A percentile compares a stretch with the other conserved stretches of the same genome.
phyloP scores from a whole-genome alignment of 2,113 vertebrate genomes.

The Garra rufa region DNA sequence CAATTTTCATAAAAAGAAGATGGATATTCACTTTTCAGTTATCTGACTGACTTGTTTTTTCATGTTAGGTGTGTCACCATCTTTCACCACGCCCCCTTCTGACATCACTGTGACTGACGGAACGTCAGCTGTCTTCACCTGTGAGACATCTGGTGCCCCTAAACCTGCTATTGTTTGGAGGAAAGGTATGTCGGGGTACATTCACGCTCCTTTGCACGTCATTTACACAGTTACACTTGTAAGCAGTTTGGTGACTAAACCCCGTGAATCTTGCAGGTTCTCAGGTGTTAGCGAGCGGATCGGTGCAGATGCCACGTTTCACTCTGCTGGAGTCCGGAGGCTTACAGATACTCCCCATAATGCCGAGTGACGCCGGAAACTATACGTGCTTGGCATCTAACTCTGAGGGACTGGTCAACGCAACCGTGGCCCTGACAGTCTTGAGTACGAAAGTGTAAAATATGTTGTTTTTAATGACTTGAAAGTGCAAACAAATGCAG shows the following conservation, averaged over 20 bases:
- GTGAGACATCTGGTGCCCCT: conserved; percentile 88
- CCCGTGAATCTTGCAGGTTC: conserved; percentile 71
- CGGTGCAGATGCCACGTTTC: conserved; percentile 86
- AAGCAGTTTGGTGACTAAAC: neutral
- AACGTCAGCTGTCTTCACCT: conserved; percentile 80
- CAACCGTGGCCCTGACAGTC: conserved; percentile 83
- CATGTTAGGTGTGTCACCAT: conserved; percentile 82
- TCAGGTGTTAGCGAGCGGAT: conserved; percentile 89
- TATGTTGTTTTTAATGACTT: conserved; percentile 3
- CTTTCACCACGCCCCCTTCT: conserved; percentile 76
- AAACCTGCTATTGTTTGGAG: conserved; percentile 91
- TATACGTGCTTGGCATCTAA: conserved; percentile 89
- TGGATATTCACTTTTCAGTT: neutral
- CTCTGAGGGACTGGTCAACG: conserved; percentile 80
- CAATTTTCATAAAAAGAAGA: neutral
- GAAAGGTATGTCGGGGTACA: conserved; percentile 77
- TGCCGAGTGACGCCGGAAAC: conserved; percentile 84
- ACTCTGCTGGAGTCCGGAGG: conserved; percentile 88
- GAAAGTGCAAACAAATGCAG: conserved; percentile 14
- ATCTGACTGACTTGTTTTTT: neutral
- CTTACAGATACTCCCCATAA: conserved; percentile 84
- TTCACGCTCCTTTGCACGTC: conserved; percentile 1
- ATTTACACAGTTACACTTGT: neutral
- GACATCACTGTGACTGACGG: conserved; percentile 90
- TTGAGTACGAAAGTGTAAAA: conserved; percentile 83